Evolutionary conservation across 2,113 vertebrate genomes (phyloP).

Genomic region (Tachysurus vachellii): DNA sequence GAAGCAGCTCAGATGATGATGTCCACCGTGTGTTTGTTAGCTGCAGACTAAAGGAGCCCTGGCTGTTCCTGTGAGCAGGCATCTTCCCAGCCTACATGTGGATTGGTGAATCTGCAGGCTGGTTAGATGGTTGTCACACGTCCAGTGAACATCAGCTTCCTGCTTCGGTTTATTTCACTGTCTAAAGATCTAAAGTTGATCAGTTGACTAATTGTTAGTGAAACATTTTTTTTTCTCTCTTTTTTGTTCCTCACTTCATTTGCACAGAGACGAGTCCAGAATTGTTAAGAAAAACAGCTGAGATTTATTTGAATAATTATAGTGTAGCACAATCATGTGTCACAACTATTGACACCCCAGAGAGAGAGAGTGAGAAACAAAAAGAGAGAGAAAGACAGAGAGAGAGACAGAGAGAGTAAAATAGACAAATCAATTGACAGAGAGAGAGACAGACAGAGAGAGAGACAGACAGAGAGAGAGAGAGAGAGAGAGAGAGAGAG

Average conservation of each 20-base stretch:
- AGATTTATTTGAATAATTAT: background rate
- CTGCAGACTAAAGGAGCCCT: slow-evolving; percentile 1
- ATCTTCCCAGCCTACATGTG: slow-evolving; percentile 96
- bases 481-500: background rate
- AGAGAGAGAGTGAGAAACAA: background rate
- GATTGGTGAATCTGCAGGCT: slow-evolving; percentile 96
- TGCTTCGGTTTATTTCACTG: background rate
- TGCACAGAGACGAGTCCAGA: no score
- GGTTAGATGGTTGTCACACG: slow-evolving; percentile 97
- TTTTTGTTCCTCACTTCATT: no score
- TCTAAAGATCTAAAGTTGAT: background rate
- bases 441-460: background rate
- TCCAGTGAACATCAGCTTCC: slow-evolving; percentile 69
- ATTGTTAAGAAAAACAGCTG: background rate
- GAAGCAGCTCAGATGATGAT: background rate
- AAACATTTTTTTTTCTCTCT: no score
- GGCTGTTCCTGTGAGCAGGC: slow-evolving; percentile 86
- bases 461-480: background rate
- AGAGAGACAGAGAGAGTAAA: no score
- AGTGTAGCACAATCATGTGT: background rate
- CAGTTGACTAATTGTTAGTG: background rate
- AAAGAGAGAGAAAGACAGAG: background rate
- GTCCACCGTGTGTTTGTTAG: background rate
- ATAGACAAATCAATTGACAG: no score
- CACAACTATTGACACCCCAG: background rate